Percentiles rank a stretch among this genome's conserved stretches.
Conservation (phyloP, 2,888 invertebrate genomes). For the Helobdella robusta region DNA sequence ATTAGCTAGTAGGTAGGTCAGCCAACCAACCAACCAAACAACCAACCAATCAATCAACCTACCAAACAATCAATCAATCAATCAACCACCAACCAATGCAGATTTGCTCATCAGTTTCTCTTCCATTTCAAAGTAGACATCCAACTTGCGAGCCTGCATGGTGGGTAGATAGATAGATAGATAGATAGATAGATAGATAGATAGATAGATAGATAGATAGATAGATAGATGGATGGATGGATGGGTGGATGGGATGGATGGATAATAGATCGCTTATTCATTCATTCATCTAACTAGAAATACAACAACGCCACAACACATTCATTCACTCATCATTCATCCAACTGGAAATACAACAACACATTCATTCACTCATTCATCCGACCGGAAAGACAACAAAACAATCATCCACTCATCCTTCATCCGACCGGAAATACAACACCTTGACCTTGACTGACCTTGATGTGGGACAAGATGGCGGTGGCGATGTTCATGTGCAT, state of each 20-base stretch:
- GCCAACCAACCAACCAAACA: not conserved
- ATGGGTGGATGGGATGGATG: too few species aligned
- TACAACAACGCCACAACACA: too few species aligned
- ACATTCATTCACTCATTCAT: not conserved
- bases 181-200: too few species aligned
- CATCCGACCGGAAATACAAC: not conserved
- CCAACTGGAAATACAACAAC: not conserved
- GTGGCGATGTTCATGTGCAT: conserved; percentile 98
- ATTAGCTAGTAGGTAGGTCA: too few species aligned
- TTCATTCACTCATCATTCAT: too few species aligned
- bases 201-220: too few species aligned
- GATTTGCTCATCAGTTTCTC: conserved; percentile 80
- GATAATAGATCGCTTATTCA: too few species aligned
- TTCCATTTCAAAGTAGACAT: conserved; percentile 92
- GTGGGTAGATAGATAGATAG: too few species aligned
- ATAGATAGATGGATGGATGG: too few species aligned
- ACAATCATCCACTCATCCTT: not conserved
- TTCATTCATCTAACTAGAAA: too few species aligned
- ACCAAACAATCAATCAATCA: not conserved
- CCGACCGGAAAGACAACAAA: not conserved
- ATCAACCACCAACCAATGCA: conserved; percentile 41
- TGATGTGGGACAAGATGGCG: conserved; percentile 54
- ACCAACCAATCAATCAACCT: not conserved
- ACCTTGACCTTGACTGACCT: conserved; percentile 51
- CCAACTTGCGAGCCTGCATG: conserved; percentile 76